These are phyloP conservation scores for Thalassoma bifasciatum DNA, from an alignment of 2,113 vertebrate species.

Conservation along the genomic window DNA sequence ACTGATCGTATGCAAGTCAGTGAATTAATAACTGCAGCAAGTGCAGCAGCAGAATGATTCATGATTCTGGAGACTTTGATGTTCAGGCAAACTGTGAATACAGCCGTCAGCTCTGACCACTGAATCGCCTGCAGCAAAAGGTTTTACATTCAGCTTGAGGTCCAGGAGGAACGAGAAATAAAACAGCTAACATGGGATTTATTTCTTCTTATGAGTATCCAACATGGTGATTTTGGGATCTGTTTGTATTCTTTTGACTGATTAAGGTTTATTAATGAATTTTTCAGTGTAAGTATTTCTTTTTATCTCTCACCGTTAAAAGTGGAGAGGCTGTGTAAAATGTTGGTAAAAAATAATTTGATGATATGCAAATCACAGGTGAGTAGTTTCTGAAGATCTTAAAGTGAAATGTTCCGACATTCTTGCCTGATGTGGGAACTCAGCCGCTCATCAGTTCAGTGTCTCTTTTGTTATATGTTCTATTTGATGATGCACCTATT, in stretches of 20 bases:
- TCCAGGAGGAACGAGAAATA: not conserved
- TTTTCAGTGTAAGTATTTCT: too few species aligned
- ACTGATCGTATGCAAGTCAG: slow-evolving; percentile 2
- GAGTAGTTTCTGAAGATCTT: too few species aligned
- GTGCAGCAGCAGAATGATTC: not conserved
- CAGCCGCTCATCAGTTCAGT: too few species aligned
- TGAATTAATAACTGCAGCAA: slow-evolving; percentile 1
- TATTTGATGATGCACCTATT: too few species aligned
- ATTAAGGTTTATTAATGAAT: too few species aligned
- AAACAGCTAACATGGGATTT: not conserved
- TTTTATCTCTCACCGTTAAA: too few species aligned
- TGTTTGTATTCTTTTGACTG: not conserved
- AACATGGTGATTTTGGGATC: not conserved
- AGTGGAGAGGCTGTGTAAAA: too few species aligned
- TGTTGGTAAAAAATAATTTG: too few species aligned
- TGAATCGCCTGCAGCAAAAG: not conserved
- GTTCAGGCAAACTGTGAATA: slow-evolving; percentile 5
- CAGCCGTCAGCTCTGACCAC: slow-evolving; percentile 1
- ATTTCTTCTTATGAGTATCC: not conserved
- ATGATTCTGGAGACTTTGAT: slow-evolving; percentile 3
- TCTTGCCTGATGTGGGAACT: too few species aligned
- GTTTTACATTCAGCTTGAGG: not conserved
- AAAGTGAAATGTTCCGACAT: too few species aligned
- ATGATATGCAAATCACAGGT: too few species aligned
- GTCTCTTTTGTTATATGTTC: too few species aligned